Evolutionary conservation across 2,888 invertebrate species (phyloP), one percentile per base, ranked within the genome.

Genomic region (Drepanosiphum platanoidis): DNA sequence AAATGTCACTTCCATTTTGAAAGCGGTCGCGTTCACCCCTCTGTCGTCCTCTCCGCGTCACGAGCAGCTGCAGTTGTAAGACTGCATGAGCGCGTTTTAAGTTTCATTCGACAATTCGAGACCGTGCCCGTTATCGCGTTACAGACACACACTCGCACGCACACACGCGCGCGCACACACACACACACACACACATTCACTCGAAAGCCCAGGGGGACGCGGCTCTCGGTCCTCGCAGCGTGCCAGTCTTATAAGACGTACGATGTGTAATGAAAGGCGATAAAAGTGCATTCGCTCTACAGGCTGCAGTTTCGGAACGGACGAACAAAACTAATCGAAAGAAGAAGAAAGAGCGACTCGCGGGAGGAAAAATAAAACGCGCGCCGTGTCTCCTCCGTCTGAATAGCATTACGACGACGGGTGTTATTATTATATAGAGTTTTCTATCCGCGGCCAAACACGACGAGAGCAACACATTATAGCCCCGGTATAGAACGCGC

Each of bases 1-100:
- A 61, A 61, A 75, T 27, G 77, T 77, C 77, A 78, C 39, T 78
- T 78, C 64, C 30, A 78, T 78, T 78, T 78, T 39, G 78, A 78
- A 78, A 64, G 64, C 42, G 64, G 27, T 42, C 64, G 39, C 11
- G 64, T 78, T 64, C 64, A 2, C 39, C 15, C n/a, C 30, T 30
- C 36, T 22, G 9, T 32, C 22, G 22, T 15, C 71, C 4, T 13
- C 3, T 30, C 30, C 30, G 2, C 30, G 78, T 78, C 78, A 78
- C n/a, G 30, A 78, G 30, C 64, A 77, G 75, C 75, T 36, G 36
- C 79, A 80, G 68, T 80, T 52, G 18, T 80, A 80, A 34, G 80
- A 70, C 46, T 46, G 64, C 64, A 30, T 39, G 78, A 78, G 39
- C 52, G 52, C 80, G 80, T 80, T 80, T 68, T 70, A 68, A 52